Percentiles rank a stretch among this genome's conserved stretches.
Evolutionary conservation across 2,888 invertebrate species (phyloP).

Genomic region (Craniophora ligustri): DNA sequence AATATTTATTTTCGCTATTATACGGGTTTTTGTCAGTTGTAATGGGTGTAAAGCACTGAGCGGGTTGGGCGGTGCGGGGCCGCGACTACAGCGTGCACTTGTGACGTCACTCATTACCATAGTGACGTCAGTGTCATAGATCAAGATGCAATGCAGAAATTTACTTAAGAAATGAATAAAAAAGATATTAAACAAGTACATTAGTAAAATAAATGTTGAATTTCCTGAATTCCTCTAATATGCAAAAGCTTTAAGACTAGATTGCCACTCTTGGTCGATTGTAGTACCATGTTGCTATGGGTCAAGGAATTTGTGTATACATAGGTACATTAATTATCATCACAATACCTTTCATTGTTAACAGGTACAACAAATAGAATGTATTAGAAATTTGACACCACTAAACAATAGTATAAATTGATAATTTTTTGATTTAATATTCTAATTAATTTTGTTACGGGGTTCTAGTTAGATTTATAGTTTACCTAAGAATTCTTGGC

Average conservation of each 20-base stretch:
- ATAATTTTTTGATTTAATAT: background rate
- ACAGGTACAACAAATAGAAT: background rate
- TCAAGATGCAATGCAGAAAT: background rate
- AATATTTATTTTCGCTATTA: conserved; percentile 89
- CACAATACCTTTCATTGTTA: background rate
- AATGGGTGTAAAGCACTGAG: conserved; percentile 82
- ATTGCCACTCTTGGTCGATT: no score
- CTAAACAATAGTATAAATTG: background rate
- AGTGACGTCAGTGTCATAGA: conserved; percentile 33
- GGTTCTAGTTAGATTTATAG: background rate
- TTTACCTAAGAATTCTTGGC: background rate
- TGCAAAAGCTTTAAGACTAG: no score
- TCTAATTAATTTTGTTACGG: background rate
- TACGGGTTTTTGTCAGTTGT: conserved; percentile 87
- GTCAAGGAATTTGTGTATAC: no score
- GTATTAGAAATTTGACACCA: background rate
- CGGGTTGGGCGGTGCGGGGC: conserved; percentile 61
- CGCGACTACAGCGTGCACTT: conserved; percentile 42
- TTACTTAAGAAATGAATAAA: background rate
- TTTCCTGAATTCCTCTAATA: no score
- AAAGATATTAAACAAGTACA: no score
- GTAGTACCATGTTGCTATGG: no score
- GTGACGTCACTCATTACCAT: conserved; percentile 1
- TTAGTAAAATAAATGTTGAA: no score
- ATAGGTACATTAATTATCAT: background rate